Percentiles rank a stretch among this genome's conserved stretches.
These are phyloP conservation scores for Poeciliopsis occidentalis DNA, from an alignment of 2,113 vertebrate species.

Conservation along the genomic window DNA sequence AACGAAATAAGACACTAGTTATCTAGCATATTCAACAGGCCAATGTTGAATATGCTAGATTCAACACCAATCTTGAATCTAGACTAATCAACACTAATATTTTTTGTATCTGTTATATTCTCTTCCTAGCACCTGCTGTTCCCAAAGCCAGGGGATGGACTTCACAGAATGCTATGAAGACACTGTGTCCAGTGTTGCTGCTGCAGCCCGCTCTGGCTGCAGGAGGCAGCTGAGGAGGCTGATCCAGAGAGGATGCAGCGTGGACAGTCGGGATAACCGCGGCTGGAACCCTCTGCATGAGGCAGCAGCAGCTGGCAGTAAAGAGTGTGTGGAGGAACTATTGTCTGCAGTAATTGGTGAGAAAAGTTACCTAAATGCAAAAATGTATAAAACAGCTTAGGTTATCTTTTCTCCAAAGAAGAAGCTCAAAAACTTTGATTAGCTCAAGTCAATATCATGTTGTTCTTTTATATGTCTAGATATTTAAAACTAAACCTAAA, in stretches of 20 bases:
- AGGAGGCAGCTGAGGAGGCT: constrained; percentile 78
- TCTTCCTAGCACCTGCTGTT: not conserved
- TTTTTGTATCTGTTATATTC: not conserved
- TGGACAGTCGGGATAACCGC: constrained; percentile 90
- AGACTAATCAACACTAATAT: too few species aligned
- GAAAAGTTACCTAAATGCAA: not conserved
- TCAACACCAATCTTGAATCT: too few species aligned
- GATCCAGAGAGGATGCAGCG: constrained; percentile 80
- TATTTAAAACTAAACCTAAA: too few species aligned
- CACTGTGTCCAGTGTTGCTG: constrained; percentile 85
- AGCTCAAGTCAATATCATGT: too few species aligned
- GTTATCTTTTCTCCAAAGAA: too few species aligned
- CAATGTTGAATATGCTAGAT: too few species aligned
- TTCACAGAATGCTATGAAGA: constrained; percentile 89
- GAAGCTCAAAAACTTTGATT: too few species aligned
- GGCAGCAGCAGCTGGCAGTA: constrained; percentile 85
- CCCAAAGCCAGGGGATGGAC: constrained; percentile 80
- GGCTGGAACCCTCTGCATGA: constrained; percentile 93
- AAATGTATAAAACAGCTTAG: too few species aligned
- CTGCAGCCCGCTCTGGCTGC: constrained; percentile 84
- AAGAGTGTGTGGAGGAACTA: constrained; percentile 83
- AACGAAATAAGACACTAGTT: too few species aligned
- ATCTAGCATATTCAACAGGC: too few species aligned
- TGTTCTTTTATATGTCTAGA: too few species aligned
- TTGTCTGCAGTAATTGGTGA: constrained; percentile 65